Evolutionary conservation across 1,140 invertebrate genomes (phyloP).

Genomic region (Sinonovacula constricta): DNA sequence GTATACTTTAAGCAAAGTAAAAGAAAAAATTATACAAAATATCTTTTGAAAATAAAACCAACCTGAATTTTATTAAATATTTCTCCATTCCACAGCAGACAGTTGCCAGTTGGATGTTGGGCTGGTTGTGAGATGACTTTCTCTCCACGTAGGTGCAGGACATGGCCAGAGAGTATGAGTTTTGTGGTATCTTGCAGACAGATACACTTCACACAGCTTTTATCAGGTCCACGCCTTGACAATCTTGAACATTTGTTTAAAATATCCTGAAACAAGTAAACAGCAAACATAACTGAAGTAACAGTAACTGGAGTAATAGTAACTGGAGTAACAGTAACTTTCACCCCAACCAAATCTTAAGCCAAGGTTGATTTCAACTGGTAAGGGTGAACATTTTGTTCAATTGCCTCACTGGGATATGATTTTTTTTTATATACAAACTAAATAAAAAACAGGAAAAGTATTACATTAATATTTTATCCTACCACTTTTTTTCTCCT

Average conservation of each 20-base stretch:
- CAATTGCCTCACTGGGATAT: too few species aligned
- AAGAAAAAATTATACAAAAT: background rate
- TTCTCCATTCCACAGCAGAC: conserved; percentile 91
- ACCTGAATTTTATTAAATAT: conserved; percentile 82
- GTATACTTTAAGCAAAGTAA: too few species aligned
- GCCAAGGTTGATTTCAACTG: too few species aligned
- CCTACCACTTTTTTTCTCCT: too few species aligned
- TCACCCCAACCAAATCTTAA: too few species aligned
- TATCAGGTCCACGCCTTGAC: conserved; percentile 63
- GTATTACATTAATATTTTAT: too few species aligned
- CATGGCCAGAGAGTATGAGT: conserved; percentile 76
- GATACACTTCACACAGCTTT: background rate
- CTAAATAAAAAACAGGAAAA: too few species aligned
- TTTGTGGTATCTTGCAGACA: background rate
- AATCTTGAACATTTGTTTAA: conserved; percentile 46
- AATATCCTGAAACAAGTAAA: conserved; percentile 44
- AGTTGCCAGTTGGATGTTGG: conserved; percentile 80
- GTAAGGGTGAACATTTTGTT: too few species aligned
- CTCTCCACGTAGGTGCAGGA: conserved; percentile 86
- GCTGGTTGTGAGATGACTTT: conserved; percentile 82
- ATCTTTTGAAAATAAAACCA: background rate
- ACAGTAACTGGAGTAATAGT: too few species aligned
- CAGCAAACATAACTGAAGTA: too few species aligned
- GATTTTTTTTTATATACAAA: too few species aligned
- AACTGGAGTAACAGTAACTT: too few species aligned